Conservation (phyloP, 2,113 vertebrate species). For the Colius striatus region DNA sequence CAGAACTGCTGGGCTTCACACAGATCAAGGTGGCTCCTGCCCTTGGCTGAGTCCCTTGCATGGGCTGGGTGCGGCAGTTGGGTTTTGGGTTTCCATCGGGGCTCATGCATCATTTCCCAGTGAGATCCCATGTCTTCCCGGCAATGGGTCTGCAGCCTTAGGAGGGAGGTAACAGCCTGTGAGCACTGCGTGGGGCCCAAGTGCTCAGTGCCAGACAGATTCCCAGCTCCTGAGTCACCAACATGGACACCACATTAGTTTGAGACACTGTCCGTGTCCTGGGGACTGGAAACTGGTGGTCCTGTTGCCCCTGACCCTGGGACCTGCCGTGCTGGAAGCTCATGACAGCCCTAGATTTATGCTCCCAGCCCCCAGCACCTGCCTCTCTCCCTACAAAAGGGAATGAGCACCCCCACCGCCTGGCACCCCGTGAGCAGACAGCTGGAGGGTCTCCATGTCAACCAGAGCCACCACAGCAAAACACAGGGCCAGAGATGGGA, state of each 20-base stretch:
- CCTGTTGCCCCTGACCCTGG: not conserved
- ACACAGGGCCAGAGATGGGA: not conserved
- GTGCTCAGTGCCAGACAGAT: not conserved
- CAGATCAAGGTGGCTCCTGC: not conserved
- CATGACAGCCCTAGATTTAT: slow-evolving; percentile 25
- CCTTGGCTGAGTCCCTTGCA: not conserved
- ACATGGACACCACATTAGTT: accelerated
- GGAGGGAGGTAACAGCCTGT: not conserved
- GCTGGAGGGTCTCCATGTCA: slow-evolving; percentile 65
- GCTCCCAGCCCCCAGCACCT: not conserved
- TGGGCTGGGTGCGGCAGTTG: not conserved
- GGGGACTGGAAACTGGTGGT: not conserved
- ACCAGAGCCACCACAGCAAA: slow-evolving; percentile 24
- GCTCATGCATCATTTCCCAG: not conserved
- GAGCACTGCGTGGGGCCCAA: not conserved
- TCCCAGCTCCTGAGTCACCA: slow-evolving; percentile 22
- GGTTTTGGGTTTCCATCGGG: not conserved
- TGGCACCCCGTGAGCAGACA: not conserved
- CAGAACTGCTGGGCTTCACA: not conserved
- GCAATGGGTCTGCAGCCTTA: not conserved
- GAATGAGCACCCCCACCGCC: not conserved
- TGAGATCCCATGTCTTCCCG: not conserved
- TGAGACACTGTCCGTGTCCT: accelerated
- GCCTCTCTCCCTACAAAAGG: not conserved
- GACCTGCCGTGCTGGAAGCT: not conserved